phyloP scores from a whole-genome alignment of 2,888 invertebrate species.

The Patella pellucida region DNA sequence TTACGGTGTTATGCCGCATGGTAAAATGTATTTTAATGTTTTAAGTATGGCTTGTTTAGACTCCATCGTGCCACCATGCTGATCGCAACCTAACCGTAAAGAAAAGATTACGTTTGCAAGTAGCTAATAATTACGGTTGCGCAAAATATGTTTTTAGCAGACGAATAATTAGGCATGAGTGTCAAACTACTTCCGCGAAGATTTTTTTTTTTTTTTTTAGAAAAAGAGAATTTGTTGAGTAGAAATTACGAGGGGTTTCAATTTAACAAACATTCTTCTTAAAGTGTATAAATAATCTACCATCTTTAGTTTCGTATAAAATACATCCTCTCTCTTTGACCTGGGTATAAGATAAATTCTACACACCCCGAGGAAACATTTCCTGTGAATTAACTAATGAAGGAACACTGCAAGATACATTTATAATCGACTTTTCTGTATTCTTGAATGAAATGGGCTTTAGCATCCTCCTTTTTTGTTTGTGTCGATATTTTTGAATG shows the following conservation, averaged over 20 bases:
- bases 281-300: no score
- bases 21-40: constrained; percentile 1
- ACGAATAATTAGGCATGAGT: constrained; percentile 1
- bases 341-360: not conserved
- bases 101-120: constrained; percentile 12
- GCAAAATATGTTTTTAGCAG: constrained; percentile 10
- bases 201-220: not conserved
- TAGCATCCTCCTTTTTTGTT: no score
- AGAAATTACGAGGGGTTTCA: not conserved
- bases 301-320: not conserved
- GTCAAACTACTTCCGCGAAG: not conserved
- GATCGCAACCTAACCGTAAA: constrained; percentile 6
- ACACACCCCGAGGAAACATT: no score
- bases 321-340: constrained; percentile 10
- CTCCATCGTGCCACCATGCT: not conserved
- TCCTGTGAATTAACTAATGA: no score
- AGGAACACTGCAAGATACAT: no score
- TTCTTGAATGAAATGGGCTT: no score
- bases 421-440: no score
- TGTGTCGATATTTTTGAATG: no score
- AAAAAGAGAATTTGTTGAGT: not conserved
- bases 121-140: constrained; percentile 7
- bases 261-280: no score
- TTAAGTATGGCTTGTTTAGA: constrained; percentile 7
- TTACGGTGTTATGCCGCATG: not conserved